phyloP scores from a whole-genome alignment of 2,797 vertebrate genomes.

The Miichthys miiuy region DNA sequence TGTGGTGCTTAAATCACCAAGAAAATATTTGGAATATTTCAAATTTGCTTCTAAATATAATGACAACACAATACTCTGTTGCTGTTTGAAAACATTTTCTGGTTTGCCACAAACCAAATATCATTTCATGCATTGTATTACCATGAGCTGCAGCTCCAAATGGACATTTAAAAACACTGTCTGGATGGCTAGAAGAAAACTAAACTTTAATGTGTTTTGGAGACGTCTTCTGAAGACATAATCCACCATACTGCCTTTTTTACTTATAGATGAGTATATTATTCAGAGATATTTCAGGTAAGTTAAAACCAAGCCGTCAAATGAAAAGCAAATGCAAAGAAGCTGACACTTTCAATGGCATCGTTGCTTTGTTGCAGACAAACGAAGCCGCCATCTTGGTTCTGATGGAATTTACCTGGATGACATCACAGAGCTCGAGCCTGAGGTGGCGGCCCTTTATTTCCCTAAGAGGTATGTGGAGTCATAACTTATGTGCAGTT shows the following conservation, averaged over 20 bases:
- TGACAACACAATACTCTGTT: neutral
- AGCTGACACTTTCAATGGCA: neutral
- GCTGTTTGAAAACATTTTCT: neutral
- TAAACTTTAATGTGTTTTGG: neutral
- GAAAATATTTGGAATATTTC: neutral
- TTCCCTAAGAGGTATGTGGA: conserved; percentile 93
- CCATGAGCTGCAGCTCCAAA: too few relatives aligned
- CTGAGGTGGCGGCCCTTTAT: conserved; percentile 96
- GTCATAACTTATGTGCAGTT: accelerated
- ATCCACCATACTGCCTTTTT: neutral
- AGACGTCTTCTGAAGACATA: neutral
- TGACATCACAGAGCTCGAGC: conserved; percentile 95
- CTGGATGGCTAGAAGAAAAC: neutral
- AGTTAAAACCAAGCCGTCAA: neutral
- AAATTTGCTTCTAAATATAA: neutral
- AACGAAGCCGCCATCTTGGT: conserved; percentile 94
- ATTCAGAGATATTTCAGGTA: neutral
- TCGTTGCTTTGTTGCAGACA: conserved; percentile 82
- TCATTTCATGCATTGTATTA: conserved; percentile 1
- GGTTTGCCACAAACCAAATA: conserved; percentile 9
- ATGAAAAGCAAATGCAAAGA: neutral
- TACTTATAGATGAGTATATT: neutral
- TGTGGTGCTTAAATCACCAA: neutral
- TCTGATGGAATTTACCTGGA: conserved; percentile 96
- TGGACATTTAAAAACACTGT: neutral